Evolutionary conservation across 2,888 invertebrate genomes (phyloP), one percentile per base, ranked within the genome.

Genomic region (Eupithecia inturbata): DNA sequence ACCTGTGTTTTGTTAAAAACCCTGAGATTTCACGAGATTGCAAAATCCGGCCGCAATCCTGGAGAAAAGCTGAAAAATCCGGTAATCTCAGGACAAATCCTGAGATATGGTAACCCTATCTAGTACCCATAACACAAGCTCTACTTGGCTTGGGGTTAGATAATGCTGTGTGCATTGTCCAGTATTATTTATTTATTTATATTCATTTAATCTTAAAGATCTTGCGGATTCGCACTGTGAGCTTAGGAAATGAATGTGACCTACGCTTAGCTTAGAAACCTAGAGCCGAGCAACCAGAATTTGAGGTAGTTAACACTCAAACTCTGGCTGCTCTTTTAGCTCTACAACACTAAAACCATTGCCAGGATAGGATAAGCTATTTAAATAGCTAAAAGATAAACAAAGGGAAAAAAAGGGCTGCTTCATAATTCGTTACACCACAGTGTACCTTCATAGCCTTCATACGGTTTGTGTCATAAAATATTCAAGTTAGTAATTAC

Each of bases 401-500:
- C 67, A 63, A 63, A 28, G 22, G 64, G 39, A n/a, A 14, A 69
- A 22, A 41, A 75, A 67, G 22, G 26, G 22, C 60, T 49, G 26
- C 63, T 26, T 71, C 66, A 67, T 33, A 57, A 72, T 70, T 70
- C 57, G 31, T 72, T 67, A 72, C 49, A 28, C 57, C 63, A 39
- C 64, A 63, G 68, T 53, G 31, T 41, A 41, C 16, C 41, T 14
- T 41, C 41, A 41, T 1, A 14, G 41, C 2, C n/a, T 49, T n/a
- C 22, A 53, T 12, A 53, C 22, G 1, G 3, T 53, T 22, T 22
- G 10, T 4, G 10, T 57, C 7, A 53, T 12, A 19, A 22, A 57
- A 57, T 57, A 57, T 26, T 57, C 12, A 57, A 57, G 26, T 26
- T n/a, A n/a, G n/a, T n/a, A n/a, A n/a, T n/a, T 26, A 26, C 12